Base-by-base conservation (phyloP, 2,113 vertebrate genomes). In the Brachyistius frenatus region DNA sequence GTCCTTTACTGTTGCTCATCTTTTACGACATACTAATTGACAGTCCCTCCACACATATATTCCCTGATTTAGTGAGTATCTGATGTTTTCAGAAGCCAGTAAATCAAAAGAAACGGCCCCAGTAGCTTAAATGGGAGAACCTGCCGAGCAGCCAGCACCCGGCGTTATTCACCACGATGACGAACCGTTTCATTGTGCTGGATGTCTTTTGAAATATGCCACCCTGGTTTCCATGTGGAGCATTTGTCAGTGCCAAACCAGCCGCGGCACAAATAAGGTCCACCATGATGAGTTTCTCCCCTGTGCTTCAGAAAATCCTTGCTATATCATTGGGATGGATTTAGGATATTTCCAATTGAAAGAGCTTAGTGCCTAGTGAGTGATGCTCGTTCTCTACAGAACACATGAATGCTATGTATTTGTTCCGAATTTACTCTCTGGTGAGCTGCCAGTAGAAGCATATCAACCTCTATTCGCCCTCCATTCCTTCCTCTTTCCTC, bases 241-340 rank as follows among this genome's bases (percentile, higher is more conserved):
- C 81, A 72, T 91, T 89, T 84, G 68, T 90, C 86, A 91, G 63
- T 31, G 85, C 64, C 88, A 80, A 47, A 31, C 32, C 58, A 46
- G 75, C 78, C 5, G 5, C 31, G 39, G 77, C 78, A 88, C 82
- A 63, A 76, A 85, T 66, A 44, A 47, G 75, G 87, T 78, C 66
- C 78, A 16, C 49, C 7, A 5, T 81, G 86, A 91, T 86, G 79
- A 86, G 73, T 82, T 86, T 77, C 73, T 46, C 15, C 60, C 46
- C 68, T 11, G 46, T 23, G 84, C 84, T 56, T 65, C 39, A 46
- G 74, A 75, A 84, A 87, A 78, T 60, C 57, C 73, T 64, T 14
- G 0, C 80, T 57, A 16, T 72, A 74, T 32, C 72, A 62, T 55
- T 72, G 72, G 88, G 80, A 85, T 82, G 72, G 73, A 78, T 81